Evolutionary conservation across 2,888 invertebrate species (phyloP), one percentile per base, ranked within the genome.

Genomic region (Xanthorhoe spadicearia): DNA sequence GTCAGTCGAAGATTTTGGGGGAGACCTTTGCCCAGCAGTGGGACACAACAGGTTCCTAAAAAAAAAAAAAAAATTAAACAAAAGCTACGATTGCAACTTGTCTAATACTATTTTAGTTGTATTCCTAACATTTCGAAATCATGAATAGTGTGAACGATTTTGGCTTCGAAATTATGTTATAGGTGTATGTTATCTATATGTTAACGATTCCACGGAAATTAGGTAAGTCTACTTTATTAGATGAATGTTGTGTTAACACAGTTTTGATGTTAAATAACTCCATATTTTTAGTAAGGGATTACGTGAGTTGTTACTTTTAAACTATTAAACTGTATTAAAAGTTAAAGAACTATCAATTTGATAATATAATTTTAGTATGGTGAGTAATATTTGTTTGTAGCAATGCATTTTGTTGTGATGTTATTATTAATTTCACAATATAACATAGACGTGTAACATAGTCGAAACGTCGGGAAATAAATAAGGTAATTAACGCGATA

Each of bases 121-220:
- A 32, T 32, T 19, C 43, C 51, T 66, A 38, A 59, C 46, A 51
- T 63, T 67, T 52, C 18, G 18, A 56, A 60, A 67, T 55, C 28
- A 51, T 46, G 32, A 62, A 51, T 49, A 62, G 50, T 62, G 55
- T 50, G 15, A 59, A 59, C 54, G 51, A 55, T 59, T 66, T 64
- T 54, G 38, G 59, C 17, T 64, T 54, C 43, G 38, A 64, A 54
- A 43, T 59, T 50, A 53, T 53, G 53, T 54, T 18, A 19, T 53
- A 61, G 51, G 51, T 63, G 15, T 32, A 17, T 10, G 13, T 56
- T 58, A 52, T 53, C 23, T 63, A 18, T 32, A 17, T 10, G 13
- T 56, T 58, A 52, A 58, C 23, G 28, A 54, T 35, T 43, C 19
- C 48, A 19, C 38, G 53, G 9, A 17, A 48, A 10, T 49, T 43